Conservation (phyloP, 37 sponge, comb jelly and placozoan genomes). For the Beroe forskalii region DNA sequence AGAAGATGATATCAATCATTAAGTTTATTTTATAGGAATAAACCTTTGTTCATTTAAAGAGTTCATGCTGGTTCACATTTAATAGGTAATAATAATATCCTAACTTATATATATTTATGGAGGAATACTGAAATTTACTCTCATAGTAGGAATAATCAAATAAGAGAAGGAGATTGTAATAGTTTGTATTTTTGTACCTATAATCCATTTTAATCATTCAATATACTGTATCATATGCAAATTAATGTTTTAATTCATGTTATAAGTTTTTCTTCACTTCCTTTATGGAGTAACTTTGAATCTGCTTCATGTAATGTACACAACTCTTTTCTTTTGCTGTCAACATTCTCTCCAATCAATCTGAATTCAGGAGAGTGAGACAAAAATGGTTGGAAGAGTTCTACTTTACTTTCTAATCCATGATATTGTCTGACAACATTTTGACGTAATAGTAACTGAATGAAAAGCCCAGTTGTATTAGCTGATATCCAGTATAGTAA, state of each 20-base stretch:
- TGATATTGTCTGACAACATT: background rate
- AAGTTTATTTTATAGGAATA: too few species aligned
- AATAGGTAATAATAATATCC: too few species aligned
- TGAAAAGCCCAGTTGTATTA: conserved; percentile 15
- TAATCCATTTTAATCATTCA: too few species aligned
- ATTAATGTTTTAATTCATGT: background rate
- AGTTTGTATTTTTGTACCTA: too few species aligned
- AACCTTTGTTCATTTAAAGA: too few species aligned
- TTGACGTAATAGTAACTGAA: conserved; percentile 15
- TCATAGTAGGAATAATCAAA: too few species aligned
- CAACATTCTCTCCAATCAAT: background rate
- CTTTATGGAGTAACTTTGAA: background rate
- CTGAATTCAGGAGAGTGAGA: background rate
- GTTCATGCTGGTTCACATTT: too few species aligned
- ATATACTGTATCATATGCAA: too few species aligned
- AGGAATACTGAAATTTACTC: too few species aligned
- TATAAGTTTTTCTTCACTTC: background rate
- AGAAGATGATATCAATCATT: too few species aligned
- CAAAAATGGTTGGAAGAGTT: conserved; percentile 10
- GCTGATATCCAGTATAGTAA: conserved; percentile 45
- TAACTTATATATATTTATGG: too few species aligned
- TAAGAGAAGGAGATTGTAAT: too few species aligned
- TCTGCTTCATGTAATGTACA: background rate
- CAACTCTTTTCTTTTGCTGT: background rate
- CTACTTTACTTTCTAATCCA: background rate